Evolutionary conservation across 2,113 vertebrate genomes (phyloP).

Genomic region (Pygoscelis adeliae): DNA sequence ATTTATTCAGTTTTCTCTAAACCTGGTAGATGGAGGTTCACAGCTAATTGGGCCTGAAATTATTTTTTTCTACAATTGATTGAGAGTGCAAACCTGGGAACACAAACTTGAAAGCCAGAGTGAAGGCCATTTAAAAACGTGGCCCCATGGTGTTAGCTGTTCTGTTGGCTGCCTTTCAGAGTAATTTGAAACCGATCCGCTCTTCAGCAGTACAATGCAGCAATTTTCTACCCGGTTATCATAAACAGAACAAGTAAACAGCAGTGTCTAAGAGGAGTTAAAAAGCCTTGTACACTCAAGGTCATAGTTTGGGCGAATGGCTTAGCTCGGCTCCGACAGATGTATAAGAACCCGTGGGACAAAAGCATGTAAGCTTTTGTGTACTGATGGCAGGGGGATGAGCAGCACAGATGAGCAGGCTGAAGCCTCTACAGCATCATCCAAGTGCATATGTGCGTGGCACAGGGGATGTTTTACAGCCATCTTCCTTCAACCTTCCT

Average conservation of each 20-base stretch:
- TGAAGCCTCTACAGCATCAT: neutral
- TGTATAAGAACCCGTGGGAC: neutral
- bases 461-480: neutral
- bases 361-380: neutral
- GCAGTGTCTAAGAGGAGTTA: neutral
- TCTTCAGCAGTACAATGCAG: conserved; percentile 15
- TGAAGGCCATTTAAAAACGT: neutral
- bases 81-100: conserved; percentile 6
- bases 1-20: neutral
- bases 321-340: neutral
- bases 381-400: neutral
- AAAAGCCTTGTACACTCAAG: neutral
- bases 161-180: conserved; percentile 41
- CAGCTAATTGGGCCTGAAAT: conserved; percentile 47
- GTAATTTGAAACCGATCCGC: conserved; percentile 8
- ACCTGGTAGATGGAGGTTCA: neutral
- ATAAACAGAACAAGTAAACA: conserved; percentile 52
- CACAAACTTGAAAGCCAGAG: neutral
- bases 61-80: conserved; percentile 21
- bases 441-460: neutral
- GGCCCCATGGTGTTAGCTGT: neutral
- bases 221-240: conserved; percentile 48
- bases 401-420: neutral
- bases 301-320: neutral
- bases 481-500: neutral